phyloP scores from a whole-genome alignment of 2,113 vertebrate genomes.

The Dromaius novaehollandiae region DNA sequence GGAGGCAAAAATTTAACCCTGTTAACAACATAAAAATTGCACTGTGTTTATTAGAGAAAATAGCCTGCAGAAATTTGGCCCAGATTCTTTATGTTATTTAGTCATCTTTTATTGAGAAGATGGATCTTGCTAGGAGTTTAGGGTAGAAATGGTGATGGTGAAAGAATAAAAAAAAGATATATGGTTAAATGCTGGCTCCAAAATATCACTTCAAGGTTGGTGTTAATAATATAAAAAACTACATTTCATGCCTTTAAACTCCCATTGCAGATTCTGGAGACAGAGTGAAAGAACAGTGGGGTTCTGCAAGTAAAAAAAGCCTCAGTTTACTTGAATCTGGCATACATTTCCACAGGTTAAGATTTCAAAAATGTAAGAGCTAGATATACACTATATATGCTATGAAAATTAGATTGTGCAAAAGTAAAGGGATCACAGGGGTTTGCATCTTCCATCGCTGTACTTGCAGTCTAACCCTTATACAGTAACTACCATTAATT shows the following conservation, averaged over 20 bases:
- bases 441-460: background rate
- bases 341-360: background rate
- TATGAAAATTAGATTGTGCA: background rate
- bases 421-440: background rate
- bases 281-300: background rate
- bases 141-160: background rate
- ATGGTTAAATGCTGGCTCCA: background rate
- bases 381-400: background rate
- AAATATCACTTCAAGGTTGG: background rate
- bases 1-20: background rate
- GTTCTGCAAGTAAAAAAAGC: background rate
- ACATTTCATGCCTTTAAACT: background rate
- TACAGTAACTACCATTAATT: background rate
- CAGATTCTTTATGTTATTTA: background rate
- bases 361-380: background rate
- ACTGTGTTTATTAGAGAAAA: background rate
- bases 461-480: background rate
- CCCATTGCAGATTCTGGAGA: background rate
- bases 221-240: background rate
- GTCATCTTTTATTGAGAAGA: background rate
- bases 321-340: background rate
- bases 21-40: background rate
- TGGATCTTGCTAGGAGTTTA: background rate
- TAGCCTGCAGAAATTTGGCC: background rate
- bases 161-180: background rate